Percentiles rank a stretch among this genome's conserved stretches.
These are phyloP conservation scores for Drosophila eohydei DNA, from an alignment of 2,888 invertebrate genomes.

Conservation along the genomic window DNA sequence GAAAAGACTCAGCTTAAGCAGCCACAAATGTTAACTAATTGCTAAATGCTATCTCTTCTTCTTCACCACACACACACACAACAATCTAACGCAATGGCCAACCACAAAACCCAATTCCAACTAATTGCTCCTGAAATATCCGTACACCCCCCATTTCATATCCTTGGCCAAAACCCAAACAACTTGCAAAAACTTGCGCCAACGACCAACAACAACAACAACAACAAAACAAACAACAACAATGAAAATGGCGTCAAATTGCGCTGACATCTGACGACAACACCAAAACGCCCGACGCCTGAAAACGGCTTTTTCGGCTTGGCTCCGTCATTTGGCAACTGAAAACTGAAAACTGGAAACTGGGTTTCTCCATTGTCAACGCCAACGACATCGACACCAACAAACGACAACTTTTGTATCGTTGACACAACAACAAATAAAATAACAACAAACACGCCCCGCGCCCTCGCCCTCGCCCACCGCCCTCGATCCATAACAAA, in stretches of 20 bases:
- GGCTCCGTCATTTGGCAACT: constrained; percentile 36
- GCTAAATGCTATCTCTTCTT: constrained; percentile 59
- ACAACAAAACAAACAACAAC: constrained; percentile 38
- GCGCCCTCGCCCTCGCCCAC: background rate
- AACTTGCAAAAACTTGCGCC: constrained; percentile 66
- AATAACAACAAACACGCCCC: background rate
- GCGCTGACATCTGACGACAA: constrained; percentile 82
- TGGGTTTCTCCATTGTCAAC: constrained; percentile 62
- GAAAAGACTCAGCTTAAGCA: constrained; percentile 14
- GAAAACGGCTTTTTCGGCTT: constrained; percentile 26
- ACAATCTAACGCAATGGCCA: constrained; percentile 52
- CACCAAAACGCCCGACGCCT: constrained; percentile 33
- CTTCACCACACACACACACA: constrained; percentile 25
- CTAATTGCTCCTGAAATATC: constrained; percentile 83
- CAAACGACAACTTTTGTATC: constrained; percentile 59
- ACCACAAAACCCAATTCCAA: constrained; percentile 74
- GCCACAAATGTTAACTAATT: constrained; percentile 67
- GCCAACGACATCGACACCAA: constrained; percentile 66
- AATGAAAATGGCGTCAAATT: constrained; percentile 83
- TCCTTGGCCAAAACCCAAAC: constrained; percentile 54
- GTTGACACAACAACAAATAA: constrained; percentile 31
- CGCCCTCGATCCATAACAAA: constrained; percentile 9
- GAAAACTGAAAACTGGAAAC: constrained; percentile 24
- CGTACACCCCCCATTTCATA: constrained; percentile 64
- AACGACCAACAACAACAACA: constrained; percentile 44